These are phyloP conservation scores for Hydrolagus colliei DNA, from an alignment of 2,797 vertebrate species.

Conservation along the genomic window DNA sequence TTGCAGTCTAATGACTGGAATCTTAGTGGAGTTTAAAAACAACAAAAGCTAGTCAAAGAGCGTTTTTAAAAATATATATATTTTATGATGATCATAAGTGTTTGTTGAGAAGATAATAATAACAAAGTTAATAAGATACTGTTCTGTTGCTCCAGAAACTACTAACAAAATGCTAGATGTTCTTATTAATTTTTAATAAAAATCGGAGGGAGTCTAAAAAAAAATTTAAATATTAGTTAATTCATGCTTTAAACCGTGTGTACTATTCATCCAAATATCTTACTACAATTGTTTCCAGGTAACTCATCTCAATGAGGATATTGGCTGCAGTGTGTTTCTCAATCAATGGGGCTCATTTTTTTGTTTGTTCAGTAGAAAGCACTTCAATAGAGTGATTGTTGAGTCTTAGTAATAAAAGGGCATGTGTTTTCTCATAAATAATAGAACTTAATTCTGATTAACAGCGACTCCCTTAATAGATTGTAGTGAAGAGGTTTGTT, in stretches of 20 bases:
- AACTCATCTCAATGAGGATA: not conserved
- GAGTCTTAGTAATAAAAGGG: not conserved
- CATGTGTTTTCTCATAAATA: not conserved
- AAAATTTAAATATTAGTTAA: no score
- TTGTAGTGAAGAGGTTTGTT: not conserved
- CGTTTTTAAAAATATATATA: no score
- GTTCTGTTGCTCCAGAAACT: no score
- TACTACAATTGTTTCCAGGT: not conserved
- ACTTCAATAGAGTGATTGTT: constrained; percentile 1
- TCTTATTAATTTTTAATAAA: no score
- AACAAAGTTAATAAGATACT: no score
- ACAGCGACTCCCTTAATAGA: not conserved
- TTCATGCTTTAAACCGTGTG: not conserved
- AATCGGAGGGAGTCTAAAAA: no score
- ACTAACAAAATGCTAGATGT: no score
- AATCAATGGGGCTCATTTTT: not conserved
- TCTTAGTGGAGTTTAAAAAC: not conserved
- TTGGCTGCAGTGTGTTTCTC: not conserved
- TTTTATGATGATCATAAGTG: not conserved
- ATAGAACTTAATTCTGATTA: not conserved
- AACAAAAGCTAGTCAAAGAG: not conserved
- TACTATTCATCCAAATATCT: not conserved
- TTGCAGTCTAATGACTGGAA: not conserved
- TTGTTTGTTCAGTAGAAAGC: not conserved
- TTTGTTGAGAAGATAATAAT: no score